Evolutionary conservation across 1,140 invertebrate species (phyloP), one percentile per base, ranked within the genome.

Genomic region (Coboldia fuscipes): DNA sequence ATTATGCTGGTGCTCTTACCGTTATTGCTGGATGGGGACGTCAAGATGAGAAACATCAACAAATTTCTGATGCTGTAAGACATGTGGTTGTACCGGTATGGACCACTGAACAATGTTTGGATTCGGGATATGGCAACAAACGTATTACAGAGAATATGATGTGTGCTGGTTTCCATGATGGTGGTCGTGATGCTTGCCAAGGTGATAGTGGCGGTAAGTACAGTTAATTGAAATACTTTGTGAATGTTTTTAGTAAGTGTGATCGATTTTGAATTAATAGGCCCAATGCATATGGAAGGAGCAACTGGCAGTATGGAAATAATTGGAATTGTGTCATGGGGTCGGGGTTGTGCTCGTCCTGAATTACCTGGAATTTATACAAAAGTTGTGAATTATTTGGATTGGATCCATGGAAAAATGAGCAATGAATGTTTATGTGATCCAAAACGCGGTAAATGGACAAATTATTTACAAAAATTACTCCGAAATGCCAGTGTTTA

Each of bases 321-420:
- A 13, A 51, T 66, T 21, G 70, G 70, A n/a, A 61, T 79, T 2
- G 72, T 77, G 2, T 76, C 74, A 0, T 80, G 80, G 75, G 84
- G 82, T 0, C 59, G 72, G 28, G 76, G 77, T 0, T 27, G 35
- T 36, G 78, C 71, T 0, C 54, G 71, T 33, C 71, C 72, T 9
- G 70, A 73, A 33, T 70, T 70, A 37, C 79, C 79, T 0, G 78
- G 78, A 5, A 67, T 83, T 4, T 83, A 82, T 42, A 78, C 77
- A 0, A 65, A 71, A 42, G 59, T 82, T 0, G 65, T 62, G 2
- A 66, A 70, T 31, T 82, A 79, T 45, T 43, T 77, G 13, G 63
- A 65, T 3, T 84, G 73, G 73, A 59, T 76, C 3, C 47, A 62
- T 17, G 55, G 62, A 27, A 46, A 60, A 22, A 44, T 66, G 4